Base-by-base conservation (phyloP, 1,140 invertebrate species). In the Oryzaephilus surinamensis region DNA sequence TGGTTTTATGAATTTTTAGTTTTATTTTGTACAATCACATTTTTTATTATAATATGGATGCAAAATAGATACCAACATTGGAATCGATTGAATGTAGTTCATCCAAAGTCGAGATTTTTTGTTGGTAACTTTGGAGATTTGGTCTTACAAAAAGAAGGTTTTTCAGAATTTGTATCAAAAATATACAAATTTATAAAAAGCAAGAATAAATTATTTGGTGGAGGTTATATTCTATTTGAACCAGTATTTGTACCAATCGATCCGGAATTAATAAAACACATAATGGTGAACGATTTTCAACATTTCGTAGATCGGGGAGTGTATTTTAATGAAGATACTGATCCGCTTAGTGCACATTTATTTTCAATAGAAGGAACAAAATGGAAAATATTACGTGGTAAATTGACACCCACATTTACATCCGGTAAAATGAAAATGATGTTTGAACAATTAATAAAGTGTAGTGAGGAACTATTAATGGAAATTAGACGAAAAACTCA, bases 301-400 rank as follows among this genome's bases (percentile, higher is more conserved):
- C 50, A 52, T 47, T 73, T 72, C 45, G 51, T 56, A 14, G 58
- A 67, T 48, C 49, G 66, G 24, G 62, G 61, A 1, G 3, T 64
- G 0, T 55, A 59, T 7, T 45, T 52, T 3, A 62, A 64, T 26
- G 61, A 58, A 20, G 53, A 67, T 35, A 51, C 48, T 1, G 68
- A 73, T 35, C 52, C 62, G 3, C 20, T 76, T 1, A 55, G 58
- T 3, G 59, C 61, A 3, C 63, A 68, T 27, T 44, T 77, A 21
- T 63, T 74, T 35, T 44, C 43, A 4, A 16, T 65, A 8, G 45
- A 45, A 11, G 68, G 64, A 6, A 34, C 54, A 13, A 48, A 59
- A 37, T 73, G 71, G 71, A 69, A 61, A 45, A 47, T 50, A 29
- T 45, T 71, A 2, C 43, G 71, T 32, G 45, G 45, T 71, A 33